These are phyloP conservation scores for Pseudochromis fuscus DNA, from an alignment of 2,797 vertebrate species.

Conservation along the genomic window DNA sequence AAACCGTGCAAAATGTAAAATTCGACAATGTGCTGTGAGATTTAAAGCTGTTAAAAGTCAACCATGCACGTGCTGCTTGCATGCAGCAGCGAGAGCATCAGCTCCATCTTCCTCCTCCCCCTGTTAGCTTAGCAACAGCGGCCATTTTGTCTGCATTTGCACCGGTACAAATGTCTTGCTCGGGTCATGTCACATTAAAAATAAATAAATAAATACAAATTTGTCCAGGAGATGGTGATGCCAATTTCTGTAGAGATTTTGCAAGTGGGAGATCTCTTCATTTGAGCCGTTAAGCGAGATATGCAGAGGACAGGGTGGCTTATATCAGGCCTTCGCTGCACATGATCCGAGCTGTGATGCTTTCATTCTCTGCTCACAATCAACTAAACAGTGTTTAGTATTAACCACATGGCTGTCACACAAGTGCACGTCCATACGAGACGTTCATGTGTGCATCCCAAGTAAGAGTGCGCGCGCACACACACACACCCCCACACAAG, in stretches of 20 bases:
- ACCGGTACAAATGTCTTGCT: slow-evolving; percentile 55
- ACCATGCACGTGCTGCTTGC: slow-evolving; percentile 31
- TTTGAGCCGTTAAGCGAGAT: slow-evolving; percentile 43
- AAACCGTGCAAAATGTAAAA: slow-evolving; percentile 3
- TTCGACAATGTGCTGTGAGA: not conserved
- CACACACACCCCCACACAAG: slow-evolving; percentile 17
- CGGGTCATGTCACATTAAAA: slow-evolving; percentile 46
- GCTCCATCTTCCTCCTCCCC: slow-evolving; percentile 76
- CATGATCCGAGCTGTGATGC: slow-evolving; percentile 46
- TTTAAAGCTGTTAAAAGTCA: slow-evolving; percentile 20
- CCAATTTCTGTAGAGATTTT: slow-evolving; percentile 24
- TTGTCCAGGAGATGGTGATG: not conserved
- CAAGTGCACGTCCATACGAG: slow-evolving; percentile 58
- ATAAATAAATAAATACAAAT: too few relatives aligned
- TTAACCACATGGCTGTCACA: slow-evolving; percentile 73
- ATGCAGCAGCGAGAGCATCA: slow-evolving; percentile 52
- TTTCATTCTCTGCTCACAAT: slow-evolving; percentile 68
- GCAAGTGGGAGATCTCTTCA: slow-evolving; percentile 22
- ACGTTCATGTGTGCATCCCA: slow-evolving; percentile 34
- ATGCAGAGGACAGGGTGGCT: slow-evolving; percentile 17
- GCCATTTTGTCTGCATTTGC: slow-evolving; percentile 85
- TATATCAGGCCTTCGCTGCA: slow-evolving; percentile 27
- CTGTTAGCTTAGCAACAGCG: slow-evolving; percentile 80
- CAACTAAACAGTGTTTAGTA: slow-evolving; percentile 64
- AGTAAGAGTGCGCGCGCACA: slow-evolving; percentile 13